phyloP scores from a whole-genome alignment of 2,888 invertebrate genomes.

The Dolichopus griseipennis region DNA sequence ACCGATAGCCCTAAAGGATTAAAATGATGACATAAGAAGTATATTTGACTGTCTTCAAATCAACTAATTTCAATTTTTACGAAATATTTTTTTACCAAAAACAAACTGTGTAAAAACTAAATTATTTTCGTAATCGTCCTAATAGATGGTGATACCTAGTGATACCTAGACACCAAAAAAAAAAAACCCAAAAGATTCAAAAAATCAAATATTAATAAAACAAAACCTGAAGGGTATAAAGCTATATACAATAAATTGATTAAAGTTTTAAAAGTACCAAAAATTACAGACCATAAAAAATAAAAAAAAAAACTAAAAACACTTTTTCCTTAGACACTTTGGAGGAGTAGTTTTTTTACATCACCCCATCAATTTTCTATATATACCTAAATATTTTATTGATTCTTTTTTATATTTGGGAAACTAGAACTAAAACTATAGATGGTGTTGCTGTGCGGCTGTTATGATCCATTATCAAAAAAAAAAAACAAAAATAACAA shows the following conservation, averaged over 20 bases:
- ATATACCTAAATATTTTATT: not conserved
- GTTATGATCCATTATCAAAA: not conserved
- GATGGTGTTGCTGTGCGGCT: not conserved
- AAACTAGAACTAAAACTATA: not conserved
- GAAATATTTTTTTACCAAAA: not conserved
- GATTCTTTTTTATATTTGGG: not conserved
- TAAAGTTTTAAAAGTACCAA: not conserved
- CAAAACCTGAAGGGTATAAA: not conserved
- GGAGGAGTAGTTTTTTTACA: not conserved
- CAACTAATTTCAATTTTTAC: not conserved
- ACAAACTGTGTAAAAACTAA: no score
- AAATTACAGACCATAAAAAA: not conserved
- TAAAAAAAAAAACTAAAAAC: not conserved
- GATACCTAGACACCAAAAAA: not conserved
- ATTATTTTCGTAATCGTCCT: not conserved
- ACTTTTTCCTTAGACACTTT: not conserved
- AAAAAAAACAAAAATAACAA: not conserved
- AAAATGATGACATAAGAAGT: not conserved
- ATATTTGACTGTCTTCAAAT: not conserved
- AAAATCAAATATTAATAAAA: not conserved
- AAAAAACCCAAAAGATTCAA: no score
- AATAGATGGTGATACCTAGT: not conserved
- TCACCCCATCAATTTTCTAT: not conserved
- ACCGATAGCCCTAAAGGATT: not conserved
- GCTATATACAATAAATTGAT: not conserved